These are phyloP conservation scores for Chymomyza procnemis DNA, from an alignment of 2,888 invertebrate species.

Conservation along the genomic window DNA sequence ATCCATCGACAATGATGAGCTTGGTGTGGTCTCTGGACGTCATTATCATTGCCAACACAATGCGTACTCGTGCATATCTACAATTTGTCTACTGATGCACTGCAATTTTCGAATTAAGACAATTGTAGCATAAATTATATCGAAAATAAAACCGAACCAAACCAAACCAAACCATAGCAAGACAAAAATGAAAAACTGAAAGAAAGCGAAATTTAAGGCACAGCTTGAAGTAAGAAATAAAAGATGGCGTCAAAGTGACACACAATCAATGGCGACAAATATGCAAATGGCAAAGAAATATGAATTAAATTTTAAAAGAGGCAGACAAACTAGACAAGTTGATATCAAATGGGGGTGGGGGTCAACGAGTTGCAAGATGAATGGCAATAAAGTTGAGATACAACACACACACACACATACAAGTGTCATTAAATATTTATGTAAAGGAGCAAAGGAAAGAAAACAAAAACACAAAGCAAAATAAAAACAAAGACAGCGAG, in stretches of 20 bases:
- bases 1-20: constrained; percentile 2
- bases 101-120: constrained; percentile 73
- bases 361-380: not conserved
- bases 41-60: constrained; percentile 49
- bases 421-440: constrained; percentile 58
- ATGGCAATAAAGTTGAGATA: not conserved
- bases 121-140: constrained; percentile 59
- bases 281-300: constrained; percentile 40
- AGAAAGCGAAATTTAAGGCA: constrained; percentile 40
- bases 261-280: constrained; percentile 5
- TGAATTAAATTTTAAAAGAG: constrained; percentile 66
- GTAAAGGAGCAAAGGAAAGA: constrained; percentile 20
- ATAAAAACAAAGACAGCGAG: constrained; percentile 8
- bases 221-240: constrained; percentile 16
- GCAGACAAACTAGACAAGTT: constrained; percentile 1
- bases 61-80: constrained; percentile 49
- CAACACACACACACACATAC: not conserved
- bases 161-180: no score
- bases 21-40: constrained; percentile 21
- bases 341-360: not conserved
- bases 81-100: constrained; percentile 60
- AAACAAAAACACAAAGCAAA: constrained; percentile 28
- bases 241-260: constrained; percentile 13
- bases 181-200: no score
- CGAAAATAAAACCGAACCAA: not conserved